phyloP scores from a whole-genome alignment of 2,888 invertebrate genomes.

The Trissoscelio sp. region DNA sequence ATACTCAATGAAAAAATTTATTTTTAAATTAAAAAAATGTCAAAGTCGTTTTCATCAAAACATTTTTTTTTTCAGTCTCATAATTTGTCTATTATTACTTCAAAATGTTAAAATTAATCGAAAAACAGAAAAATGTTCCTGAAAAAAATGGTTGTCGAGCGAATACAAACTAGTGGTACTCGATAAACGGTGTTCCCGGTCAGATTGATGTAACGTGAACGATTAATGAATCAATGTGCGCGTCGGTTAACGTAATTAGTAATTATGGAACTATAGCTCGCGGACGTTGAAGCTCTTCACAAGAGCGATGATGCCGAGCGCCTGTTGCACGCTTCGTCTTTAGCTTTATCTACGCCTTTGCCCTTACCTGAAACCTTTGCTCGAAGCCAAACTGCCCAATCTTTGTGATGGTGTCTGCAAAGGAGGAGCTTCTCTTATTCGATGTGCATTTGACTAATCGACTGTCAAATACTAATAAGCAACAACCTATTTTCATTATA shows the following conservation, averaged over 20 bases:
- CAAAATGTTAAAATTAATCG: too few relatives aligned
- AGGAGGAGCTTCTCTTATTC: constrained; percentile 75
- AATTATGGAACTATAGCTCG: constrained; percentile 70
- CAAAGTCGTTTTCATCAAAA: too few relatives aligned
- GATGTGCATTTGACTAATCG: constrained; percentile 76
- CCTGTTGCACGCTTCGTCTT: constrained; percentile 76
- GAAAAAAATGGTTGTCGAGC: too few relatives aligned
- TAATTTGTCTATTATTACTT: too few relatives aligned
- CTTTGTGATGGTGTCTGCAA: constrained; percentile 63
- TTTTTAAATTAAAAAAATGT: too few relatives aligned
- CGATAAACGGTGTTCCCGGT: constrained; percentile 44
- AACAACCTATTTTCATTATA: constrained; percentile 74
- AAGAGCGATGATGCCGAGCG: constrained; percentile 80
- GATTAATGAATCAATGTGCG: constrained; percentile 73
- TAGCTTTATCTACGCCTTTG: constrained; percentile 64
- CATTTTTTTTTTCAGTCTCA: too few relatives aligned
- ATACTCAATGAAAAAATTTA: too few relatives aligned
- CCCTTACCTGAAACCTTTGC: constrained; percentile 65
- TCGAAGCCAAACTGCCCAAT: constrained; percentile 60
- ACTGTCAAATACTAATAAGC: constrained; percentile 83
- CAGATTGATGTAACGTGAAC: constrained; percentile 58
- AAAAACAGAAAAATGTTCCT: too few relatives aligned
- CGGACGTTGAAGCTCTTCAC: constrained; percentile 69
- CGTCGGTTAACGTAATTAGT: constrained; percentile 79
- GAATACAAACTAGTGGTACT: constrained; percentile 9